These are phyloP conservation scores for Sorex fumeus DNA, from an alignment of 2,113 vertebrate species.

Conservation along the genomic window DNA sequence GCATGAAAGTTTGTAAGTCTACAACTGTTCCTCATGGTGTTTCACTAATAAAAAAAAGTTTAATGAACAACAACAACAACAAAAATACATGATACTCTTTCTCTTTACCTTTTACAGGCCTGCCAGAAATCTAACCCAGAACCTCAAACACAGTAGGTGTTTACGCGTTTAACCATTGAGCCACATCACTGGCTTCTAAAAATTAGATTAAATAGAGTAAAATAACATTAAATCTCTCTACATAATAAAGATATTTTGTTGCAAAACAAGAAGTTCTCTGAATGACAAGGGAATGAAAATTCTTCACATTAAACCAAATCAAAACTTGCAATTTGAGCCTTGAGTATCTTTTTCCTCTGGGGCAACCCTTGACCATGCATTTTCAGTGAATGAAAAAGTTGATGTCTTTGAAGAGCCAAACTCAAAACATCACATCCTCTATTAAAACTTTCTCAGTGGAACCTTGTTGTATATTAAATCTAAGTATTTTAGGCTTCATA, in stretches of 20 bases:
- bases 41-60: no score
- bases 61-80: no score
- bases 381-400: neutral
- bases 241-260: conserved; percentile 12
- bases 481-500: no score
- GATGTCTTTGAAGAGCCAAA: neutral
- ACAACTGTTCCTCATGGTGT: no score
- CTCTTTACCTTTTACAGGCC: no score
- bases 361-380: neutral
- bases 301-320: neutral
- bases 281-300: neutral
- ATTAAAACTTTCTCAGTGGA: neutral
- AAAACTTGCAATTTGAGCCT: neutral
- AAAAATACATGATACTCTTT: no score
- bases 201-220: neutral
- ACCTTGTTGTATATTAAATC: no score
- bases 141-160: no score
- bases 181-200: neutral
- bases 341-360: neutral
- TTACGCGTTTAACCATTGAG: no score
- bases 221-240: neutral
- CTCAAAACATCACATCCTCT: neutral
- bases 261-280: neutral
- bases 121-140: no score
- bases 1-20: no score